Conservation (phyloP, 2,113 vertebrate genomes). For the Nothoprocta perdicaria region DNA sequence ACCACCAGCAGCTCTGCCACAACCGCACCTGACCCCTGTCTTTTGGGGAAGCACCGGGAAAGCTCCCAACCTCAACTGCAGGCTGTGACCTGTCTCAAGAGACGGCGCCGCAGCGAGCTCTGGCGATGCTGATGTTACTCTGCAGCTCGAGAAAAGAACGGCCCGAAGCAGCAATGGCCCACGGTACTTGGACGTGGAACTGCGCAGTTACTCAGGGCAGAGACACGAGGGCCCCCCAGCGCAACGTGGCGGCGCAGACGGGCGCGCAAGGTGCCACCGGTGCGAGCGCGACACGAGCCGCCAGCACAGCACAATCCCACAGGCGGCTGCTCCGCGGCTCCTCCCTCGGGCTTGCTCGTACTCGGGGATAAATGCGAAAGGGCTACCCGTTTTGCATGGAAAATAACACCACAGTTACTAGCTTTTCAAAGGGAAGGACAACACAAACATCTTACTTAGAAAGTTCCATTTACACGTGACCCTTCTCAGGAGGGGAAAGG, state of each 20-base stretch:
- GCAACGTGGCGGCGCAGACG: neutral
- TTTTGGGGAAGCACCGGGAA: neutral
- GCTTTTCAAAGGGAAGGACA: neutral
- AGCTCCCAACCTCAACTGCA: neutral
- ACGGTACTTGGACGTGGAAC: accelerated
- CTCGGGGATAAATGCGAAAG: neutral
- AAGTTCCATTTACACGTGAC: neutral
- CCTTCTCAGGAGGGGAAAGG: neutral
- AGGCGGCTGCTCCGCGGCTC: neutral
- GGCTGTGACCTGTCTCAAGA: neutral
- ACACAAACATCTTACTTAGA: neutral
- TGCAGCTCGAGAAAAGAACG: neutral
- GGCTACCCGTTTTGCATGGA: neutral
- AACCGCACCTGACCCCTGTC: neutral
- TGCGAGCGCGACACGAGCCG: accelerated
- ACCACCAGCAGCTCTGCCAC: accelerated
- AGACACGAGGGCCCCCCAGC: neutral
- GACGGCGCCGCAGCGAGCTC: neutral
- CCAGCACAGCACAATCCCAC: neutral
- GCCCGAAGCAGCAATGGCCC: neutral
- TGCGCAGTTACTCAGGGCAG: neutral
- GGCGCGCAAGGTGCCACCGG: neutral
- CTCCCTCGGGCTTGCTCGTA: neutral
- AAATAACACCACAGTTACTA: neutral
- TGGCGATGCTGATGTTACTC: accelerated